Evolutionary conservation across 2,113 vertebrate species (phyloP).

Genomic region (Xenotilapia leptura): DNA sequence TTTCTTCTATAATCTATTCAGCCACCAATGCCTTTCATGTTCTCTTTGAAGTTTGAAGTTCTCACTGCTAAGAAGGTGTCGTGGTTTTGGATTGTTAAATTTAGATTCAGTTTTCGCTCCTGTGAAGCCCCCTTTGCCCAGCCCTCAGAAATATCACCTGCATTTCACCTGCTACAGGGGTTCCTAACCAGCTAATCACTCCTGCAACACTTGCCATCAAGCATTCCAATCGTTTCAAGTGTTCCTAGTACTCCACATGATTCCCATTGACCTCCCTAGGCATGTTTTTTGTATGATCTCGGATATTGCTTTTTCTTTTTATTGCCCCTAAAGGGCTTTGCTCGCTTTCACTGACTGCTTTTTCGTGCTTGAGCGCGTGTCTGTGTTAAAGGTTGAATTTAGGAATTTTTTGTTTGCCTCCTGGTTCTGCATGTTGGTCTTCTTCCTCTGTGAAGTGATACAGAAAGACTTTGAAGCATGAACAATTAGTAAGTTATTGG

Average conservation of each 20-base stretch:
- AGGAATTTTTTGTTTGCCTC: neutral
- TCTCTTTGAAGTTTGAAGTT: neutral
- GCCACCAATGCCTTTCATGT: neutral
- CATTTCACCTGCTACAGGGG: neutral
- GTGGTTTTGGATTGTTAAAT: neutral
- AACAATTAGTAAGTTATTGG: neutral
- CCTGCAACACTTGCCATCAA: neutral
- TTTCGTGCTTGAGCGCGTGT: neutral
- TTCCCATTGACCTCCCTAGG: neutral
- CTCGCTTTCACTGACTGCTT: neutral
- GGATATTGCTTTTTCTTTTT: neutral
- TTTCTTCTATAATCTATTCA: neutral
- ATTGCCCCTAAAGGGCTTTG: neutral
- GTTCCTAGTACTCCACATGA: neutral
- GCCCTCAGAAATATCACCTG: neutral
- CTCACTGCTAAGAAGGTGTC: neutral
- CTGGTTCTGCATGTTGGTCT: neutral
- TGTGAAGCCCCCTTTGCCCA: neutral
- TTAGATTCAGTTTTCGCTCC: neutral
- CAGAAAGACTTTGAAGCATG: neutral
- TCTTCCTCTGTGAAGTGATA: neutral
- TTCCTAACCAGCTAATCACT: neutral
- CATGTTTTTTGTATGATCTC: neutral
- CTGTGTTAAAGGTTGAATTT: neutral
- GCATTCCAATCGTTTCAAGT: neutral